Conservation (phyloP, 2,888 invertebrate species). For the Torymus auratus region DNA sequence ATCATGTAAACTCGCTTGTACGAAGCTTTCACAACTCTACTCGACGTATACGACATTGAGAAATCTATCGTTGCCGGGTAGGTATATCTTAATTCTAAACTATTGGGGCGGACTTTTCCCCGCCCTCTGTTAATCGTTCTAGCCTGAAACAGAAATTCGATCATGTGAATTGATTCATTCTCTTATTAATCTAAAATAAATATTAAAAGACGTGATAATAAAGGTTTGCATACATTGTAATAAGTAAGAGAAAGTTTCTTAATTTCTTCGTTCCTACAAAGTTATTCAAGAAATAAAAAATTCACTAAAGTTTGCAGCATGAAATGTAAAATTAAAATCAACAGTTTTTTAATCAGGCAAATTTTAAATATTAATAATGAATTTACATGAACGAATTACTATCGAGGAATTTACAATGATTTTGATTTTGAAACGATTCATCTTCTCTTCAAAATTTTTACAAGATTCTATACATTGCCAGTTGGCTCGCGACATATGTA, state of each 20-base stretch:
- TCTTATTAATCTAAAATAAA: too few species aligned
- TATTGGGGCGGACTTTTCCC: background rate
- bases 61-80: conserved; percentile 31
- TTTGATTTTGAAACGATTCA: background rate
- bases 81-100: conserved; percentile 33
- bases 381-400: too few species aligned
- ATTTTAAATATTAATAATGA: too few species aligned
- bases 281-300: too few species aligned
- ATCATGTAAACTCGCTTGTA: conserved; percentile 28
- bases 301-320: too few species aligned
- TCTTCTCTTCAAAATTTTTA: conserved; percentile 22
- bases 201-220: too few species aligned
- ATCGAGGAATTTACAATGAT: background rate
- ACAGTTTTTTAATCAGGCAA: too few species aligned
- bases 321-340: too few species aligned
- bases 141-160: background rate
- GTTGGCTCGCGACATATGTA: conserved; percentile 13
- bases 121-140: conserved; percentile 7
- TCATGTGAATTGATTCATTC: background rate
- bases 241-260: background rate
- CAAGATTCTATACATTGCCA: conserved; percentile 11
- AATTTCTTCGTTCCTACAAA: background rate
- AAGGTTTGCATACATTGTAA: background rate
- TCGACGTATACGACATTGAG: conserved; percentile 34
- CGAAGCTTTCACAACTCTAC: conserved; percentile 29